Evolutionary conservation across 2,113 vertebrate species (phyloP).

Genomic region (Synchiropus splendidus): DNA sequence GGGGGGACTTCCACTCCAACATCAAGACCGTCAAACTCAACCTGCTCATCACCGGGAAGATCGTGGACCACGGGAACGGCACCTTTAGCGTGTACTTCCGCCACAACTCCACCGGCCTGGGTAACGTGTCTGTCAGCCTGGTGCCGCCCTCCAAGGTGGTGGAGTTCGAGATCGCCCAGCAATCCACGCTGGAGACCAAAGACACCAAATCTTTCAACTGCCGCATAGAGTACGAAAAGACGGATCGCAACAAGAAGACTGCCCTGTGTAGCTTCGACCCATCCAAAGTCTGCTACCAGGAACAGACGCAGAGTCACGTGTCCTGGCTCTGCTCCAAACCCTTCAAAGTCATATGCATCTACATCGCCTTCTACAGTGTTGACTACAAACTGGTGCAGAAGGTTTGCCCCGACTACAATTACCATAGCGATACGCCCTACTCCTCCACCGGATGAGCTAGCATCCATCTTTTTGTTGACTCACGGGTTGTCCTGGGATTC

Average conservation of each 20-base stretch:
- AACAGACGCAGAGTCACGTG: conserved; percentile 97
- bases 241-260: conserved; percentile 96
- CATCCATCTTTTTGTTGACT: conserved; percentile 6
- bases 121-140: conserved; percentile 95
- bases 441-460: conserved; percentile 85
- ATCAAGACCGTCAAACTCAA: conserved; percentile 98
- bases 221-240: conserved; percentile 98
- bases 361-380: conserved; percentile 97
- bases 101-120: conserved; percentile 93
- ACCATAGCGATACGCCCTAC: conserved; percentile 95
- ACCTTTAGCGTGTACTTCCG: conserved; percentile 98
- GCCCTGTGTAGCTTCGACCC: conserved; percentile 86
- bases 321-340: conserved; percentile 98
- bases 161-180: conserved; percentile 87
- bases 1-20: conserved; percentile 99
- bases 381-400: conserved; percentile 99
- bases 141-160: conserved; percentile 97
- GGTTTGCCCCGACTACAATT: conserved; percentile 98
- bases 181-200: conserved; percentile 92
- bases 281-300: conserved; percentile 94
- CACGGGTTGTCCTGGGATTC: not conserved
- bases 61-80: conserved; percentile 96
- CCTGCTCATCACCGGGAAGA: conserved; percentile 97
- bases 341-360: conserved; percentile 99
- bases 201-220: conserved; percentile 98